Evolutionary conservation across 2,797 vertebrate species (phyloP).

Genomic region (Crypturellus tataupa): DNA sequence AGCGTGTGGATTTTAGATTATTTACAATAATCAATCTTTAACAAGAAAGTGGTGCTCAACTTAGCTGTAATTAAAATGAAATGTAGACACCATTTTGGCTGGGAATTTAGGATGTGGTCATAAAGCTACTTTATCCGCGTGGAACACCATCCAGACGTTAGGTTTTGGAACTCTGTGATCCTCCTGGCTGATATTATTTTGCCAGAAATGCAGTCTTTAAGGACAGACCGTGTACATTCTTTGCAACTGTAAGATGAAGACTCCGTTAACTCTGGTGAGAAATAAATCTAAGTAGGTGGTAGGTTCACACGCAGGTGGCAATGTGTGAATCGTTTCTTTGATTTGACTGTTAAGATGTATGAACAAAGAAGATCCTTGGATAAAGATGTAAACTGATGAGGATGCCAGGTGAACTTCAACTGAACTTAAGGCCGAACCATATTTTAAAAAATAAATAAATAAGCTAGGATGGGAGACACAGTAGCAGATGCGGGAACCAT

Average conservation of each 20-base stretch:
- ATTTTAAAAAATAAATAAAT: slow-evolving; percentile 54
- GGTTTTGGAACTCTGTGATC: not conserved
- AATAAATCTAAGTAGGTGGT: slow-evolving; percentile 51
- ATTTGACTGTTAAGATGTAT: slow-evolving; percentile 34
- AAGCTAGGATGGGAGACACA: slow-evolving; percentile 36
- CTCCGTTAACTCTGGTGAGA: slow-evolving; percentile 19
- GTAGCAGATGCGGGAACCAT: slow-evolving; percentile 65
- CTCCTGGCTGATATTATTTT: slow-evolving; percentile 1
- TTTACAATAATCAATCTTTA: not conserved
- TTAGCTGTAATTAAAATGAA: not conserved
- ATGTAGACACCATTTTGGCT: not conserved
- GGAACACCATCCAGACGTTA: not conserved
- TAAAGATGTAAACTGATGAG: slow-evolving; percentile 48
- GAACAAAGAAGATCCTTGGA: slow-evolving; percentile 58
- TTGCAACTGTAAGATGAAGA: not conserved
- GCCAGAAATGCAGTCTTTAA: not conserved
- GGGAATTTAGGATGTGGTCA: not conserved
- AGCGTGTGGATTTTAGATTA: not conserved
- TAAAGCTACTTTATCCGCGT: not conserved
- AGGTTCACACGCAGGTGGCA: slow-evolving; percentile 45
- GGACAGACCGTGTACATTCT: not conserved
- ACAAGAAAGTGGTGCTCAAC: not conserved
- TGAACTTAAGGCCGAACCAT: slow-evolving; percentile 45
- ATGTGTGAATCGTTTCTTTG: slow-evolving; percentile 54
- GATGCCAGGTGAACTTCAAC: slow-evolving; percentile 66